These are phyloP conservation scores for Muscicapa adusta DNA, from an alignment of 2,113 vertebrate genomes.

Conservation along the genomic window DNA sequence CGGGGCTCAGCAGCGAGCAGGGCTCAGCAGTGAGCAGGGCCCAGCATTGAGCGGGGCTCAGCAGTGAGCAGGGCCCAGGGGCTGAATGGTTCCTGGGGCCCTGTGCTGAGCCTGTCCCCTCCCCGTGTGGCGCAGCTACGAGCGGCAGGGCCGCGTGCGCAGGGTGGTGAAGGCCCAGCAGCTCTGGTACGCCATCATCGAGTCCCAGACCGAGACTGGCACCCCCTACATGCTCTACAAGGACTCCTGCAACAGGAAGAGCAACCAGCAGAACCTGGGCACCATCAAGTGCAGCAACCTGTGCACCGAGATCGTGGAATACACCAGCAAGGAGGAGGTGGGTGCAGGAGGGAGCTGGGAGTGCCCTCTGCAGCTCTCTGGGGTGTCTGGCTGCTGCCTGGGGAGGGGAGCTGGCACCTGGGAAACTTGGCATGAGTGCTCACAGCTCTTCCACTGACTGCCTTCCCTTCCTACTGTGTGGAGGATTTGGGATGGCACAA, in stretches of 20 bases:
- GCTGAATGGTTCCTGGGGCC: rapidly evolving
- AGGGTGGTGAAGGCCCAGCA: conserved; percentile 93
- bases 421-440: not conserved
- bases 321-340: conserved; percentile 92
- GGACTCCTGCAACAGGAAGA: conserved; percentile 95
- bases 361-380: not conserved
- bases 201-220: conserved; percentile 95
- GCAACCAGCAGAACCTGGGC: conserved; percentile 96
- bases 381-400: rapidly evolving
- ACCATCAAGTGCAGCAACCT: conserved; percentile 97
- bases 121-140: conserved; percentile 76
- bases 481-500: not conserved
- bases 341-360: not conserved
- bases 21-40: not conserved
- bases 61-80: not conserved
- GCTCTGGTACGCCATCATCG: conserved; percentile 94
- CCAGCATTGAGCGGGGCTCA: no score
- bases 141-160: conserved; percentile 83
- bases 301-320: conserved; percentile 94
- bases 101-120: no score
- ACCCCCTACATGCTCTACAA: conserved; percentile 98
- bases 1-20: no score
- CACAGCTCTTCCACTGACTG: not conserved
- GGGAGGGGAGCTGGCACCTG: not conserved
- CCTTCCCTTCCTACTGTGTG: rapidly evolving